Conservation (phyloP, 2,888 invertebrate genomes). For the Ashinkailepas kermadecensis region DNA sequence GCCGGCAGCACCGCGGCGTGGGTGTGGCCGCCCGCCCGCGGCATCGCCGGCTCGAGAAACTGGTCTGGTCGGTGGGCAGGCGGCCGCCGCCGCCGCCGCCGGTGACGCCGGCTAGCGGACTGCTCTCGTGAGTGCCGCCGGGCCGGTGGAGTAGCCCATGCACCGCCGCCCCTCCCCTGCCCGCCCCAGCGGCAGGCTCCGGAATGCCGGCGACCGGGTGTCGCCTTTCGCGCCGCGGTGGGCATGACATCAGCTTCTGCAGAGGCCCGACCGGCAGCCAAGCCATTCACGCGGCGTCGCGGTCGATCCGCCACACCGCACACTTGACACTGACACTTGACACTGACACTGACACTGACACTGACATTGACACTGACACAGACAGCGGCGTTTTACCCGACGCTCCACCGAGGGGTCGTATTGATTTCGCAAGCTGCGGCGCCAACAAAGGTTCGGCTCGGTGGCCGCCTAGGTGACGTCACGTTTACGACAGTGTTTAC, state of each 20-base stretch:
- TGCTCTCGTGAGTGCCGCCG: neutral
- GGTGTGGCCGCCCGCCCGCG: no score
- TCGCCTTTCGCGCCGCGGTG: neutral
- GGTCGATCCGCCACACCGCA: neutral
- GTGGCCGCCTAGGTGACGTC: neutral
- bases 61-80: neutral
- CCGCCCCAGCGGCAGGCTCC: no score
- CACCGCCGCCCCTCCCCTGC: no score
- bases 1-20: no score
- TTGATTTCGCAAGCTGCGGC: neutral
- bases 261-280: neutral
- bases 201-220: neutral
- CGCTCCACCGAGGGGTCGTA: neutral
- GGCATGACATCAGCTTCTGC: neutral
- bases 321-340: no score
- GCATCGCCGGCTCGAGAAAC: no score
- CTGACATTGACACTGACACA: no score
- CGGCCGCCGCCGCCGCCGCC: neutral
- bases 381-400: no score
- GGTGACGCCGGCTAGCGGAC: neutral
- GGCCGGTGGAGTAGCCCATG: neutral
- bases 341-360: no score
- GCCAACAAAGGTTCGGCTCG: neutral
- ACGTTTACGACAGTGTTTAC: constrained; percentile 1
- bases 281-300: neutral